phyloP scores from a whole-genome alignment of 2,797 vertebrate species.

The Typhlichthys subterraneus region DNA sequence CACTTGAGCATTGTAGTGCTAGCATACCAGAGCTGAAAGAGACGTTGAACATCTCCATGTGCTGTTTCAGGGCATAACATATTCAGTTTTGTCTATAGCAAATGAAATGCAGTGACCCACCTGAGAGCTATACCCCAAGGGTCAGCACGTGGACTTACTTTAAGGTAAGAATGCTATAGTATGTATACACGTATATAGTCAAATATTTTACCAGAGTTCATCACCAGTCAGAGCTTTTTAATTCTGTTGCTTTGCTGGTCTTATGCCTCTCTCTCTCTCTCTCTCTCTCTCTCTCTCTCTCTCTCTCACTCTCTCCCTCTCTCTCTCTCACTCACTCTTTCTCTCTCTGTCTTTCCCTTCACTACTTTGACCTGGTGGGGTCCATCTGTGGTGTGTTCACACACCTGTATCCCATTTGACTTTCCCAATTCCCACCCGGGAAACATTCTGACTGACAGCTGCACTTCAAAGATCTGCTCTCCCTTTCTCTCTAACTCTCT shows the following conservation, averaged over 20 bases:
- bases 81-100: no score
- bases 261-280: background rate
- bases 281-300: conserved; percentile 31
- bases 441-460: conserved; percentile 75
- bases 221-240: background rate
- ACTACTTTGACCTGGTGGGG: conserved; percentile 66
- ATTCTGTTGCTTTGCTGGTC: background rate
- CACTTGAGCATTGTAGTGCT: conserved; percentile 2
- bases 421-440: conserved; percentile 60
- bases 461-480: conserved; percentile 75
- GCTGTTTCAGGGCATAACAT: no score
- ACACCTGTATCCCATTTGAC: conserved; percentile 82
- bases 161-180: no score
- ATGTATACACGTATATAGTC: no score
- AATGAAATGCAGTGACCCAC: background rate
- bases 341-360: conserved; percentile 1
- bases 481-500: conserved; percentile 24
- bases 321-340: conserved; percentile 35
- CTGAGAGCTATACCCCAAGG: conserved; percentile 1
- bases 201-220: no score
- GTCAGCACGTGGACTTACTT: background rate
- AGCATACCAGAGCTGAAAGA: background rate
- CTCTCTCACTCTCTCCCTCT: conserved; percentile 16
- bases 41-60: background rate
- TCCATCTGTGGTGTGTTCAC: conserved; percentile 60